Base-by-base conservation (phyloP, 92 coral and sea anemone species). In the Parazoanthus swiftii region DNA sequence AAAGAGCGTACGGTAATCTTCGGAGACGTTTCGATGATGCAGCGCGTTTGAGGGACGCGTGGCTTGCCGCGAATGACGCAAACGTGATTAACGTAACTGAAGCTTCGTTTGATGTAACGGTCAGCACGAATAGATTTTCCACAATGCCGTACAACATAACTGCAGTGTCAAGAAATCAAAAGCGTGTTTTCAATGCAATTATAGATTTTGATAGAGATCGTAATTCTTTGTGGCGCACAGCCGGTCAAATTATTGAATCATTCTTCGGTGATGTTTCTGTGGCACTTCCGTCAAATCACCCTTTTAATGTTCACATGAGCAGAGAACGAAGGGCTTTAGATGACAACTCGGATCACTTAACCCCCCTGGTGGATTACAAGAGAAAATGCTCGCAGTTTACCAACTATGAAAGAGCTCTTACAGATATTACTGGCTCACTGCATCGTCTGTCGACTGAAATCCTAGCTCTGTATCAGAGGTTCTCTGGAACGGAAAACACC, bases 351-450 rank as follows among this genome's bases (percentile, higher is more conserved):
- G 91, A 88, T 48, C 80, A 26, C 29, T 43, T 88, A 15, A 38
- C 86, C 25, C 48, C 79, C 44, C 76, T 91, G 77, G 51, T 89
- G 8, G 86, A 91, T 54, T 93, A 89, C 63, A 90, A 91, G 35
- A 88, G 82, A 51, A 89, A 89, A 39, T 95, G 98, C 68, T 88
- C 95, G 14, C 78, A 89, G 79, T 92, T 89, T 15, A 92, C 88
- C 6, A 95, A 93, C 85, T 91, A 93, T 75, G 91, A 90, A 72
- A 92, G 88, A 74, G 92, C 86, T 13, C 81, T 95, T 20, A 73
- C 81, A 9, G 91, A 93, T 16, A 89, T 93, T 76, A 76, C 89
- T 36, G 77, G 76, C 9, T 88, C 93, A 20, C 86, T 95, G 56
- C 80, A 88, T 50, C 82, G 89, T 5, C 83, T 93, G 29, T 89